Percentiles rank a stretch among this genome's conserved stretches.
Conservation (phyloP, 2,113 vertebrate species). For the Monarcha castaneiventris region DNA sequence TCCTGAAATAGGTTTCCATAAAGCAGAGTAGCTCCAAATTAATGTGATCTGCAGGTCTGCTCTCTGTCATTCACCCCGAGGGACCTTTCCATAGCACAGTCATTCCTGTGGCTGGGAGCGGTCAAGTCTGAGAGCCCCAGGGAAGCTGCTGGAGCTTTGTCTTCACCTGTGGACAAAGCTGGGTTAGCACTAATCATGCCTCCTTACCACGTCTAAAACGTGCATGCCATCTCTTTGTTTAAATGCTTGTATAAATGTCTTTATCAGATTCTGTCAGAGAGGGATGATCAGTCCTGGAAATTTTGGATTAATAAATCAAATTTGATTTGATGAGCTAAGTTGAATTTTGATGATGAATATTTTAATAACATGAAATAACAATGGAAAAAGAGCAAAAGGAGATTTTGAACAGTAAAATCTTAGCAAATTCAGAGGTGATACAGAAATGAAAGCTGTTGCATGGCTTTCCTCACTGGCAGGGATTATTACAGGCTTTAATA, state of each 20-base stretch:
- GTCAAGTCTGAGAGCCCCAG: neutral
- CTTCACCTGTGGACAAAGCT: neutral
- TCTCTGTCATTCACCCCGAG: rapidly evolving
- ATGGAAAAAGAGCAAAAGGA: neutral
- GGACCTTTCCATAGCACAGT: neutral
- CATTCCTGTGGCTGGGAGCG: rapidly evolving
- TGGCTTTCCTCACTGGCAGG: neutral
- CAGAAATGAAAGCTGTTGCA: neutral
- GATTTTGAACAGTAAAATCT: neutral
- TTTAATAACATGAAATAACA: neutral
- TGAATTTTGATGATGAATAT: neutral
- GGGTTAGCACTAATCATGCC: neutral
- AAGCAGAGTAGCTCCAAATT: neutral
- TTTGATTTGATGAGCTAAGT: neutral
- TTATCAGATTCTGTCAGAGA: neutral
- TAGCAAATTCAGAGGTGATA: neutral
- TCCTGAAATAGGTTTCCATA: neutral
- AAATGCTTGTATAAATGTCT: neutral
- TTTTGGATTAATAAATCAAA: neutral
- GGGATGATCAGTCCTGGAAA: neutral
- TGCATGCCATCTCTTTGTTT: neutral
- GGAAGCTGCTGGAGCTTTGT: rapidly evolving
- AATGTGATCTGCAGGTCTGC: neutral
- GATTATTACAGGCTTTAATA: neutral
- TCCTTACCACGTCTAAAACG: neutral